Conservation (phyloP, 2,113 vertebrate genomes). For the Montifringilla adamsi region DNA sequence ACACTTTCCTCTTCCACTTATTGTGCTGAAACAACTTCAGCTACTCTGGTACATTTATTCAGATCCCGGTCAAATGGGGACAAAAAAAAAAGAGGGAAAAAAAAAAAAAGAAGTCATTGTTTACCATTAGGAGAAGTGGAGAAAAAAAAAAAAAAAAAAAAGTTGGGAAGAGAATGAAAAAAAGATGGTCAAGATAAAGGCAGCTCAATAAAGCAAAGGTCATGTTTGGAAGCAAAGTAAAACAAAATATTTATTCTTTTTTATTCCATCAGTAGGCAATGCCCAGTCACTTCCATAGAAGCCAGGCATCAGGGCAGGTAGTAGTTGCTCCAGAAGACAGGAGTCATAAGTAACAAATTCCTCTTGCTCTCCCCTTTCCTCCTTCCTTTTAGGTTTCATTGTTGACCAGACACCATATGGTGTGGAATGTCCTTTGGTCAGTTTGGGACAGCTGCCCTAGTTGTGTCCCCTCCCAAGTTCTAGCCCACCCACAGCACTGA, state of each 20-base stretch:
- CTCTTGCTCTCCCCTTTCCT: not conserved
- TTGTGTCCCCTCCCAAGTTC: not conserved
- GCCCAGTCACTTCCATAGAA: not conserved
- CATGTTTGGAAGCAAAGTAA: not conserved
- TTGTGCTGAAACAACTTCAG: not conserved
- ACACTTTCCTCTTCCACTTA: not conserved
- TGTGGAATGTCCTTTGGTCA: not conserved
- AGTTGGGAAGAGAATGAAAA: not conserved
- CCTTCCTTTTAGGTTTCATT: not conserved
- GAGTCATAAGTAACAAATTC: not conserved
- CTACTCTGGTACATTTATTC: not conserved
- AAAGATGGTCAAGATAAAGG: not conserved
- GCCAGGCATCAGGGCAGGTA: not conserved
- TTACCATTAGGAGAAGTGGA: not conserved
- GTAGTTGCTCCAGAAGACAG: not conserved
- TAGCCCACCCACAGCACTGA: accelerated
- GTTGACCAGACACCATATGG: not conserved
- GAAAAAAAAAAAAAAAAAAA: not conserved
- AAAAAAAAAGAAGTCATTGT: too few relatives aligned
- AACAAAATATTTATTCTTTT: not conserved
- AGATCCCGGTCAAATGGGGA: not conserved
- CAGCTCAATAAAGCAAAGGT: not conserved
- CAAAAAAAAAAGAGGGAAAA: not conserved
- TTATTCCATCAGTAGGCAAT: not conserved
- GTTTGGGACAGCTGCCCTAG: not conserved